Conservation (phyloP, 2,113 vertebrate species). For the Callithrix jacchus region DNA sequence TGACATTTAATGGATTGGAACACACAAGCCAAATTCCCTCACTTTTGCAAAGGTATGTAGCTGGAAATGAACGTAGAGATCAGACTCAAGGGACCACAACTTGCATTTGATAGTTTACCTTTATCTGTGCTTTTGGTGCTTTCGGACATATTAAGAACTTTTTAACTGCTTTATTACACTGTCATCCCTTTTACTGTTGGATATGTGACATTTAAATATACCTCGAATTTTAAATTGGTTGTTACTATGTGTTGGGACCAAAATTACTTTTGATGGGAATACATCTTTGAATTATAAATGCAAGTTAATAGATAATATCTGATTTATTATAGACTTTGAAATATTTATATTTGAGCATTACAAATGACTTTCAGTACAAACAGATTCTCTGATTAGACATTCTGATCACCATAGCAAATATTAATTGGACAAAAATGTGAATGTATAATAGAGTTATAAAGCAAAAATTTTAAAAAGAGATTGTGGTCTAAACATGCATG, state of each 20-base stretch:
- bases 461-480: not conserved
- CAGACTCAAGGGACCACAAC: not conserved
- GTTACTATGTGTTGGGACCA: not conserved
- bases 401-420: not conserved
- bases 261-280: slow-evolving; percentile 18
- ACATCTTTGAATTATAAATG: slow-evolving; percentile 29
- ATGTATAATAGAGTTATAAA: not conserved
- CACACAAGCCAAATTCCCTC: not conserved
- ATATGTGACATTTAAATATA: not conserved
- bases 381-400: not conserved
- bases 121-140: not conserved
- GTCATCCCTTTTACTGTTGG: not conserved
- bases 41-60: not conserved
- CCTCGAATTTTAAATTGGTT: slow-evolving; percentile 19
- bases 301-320: not conserved
- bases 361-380: not conserved
- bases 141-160: not conserved
- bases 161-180: not conserved
- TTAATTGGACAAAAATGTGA: not conserved
- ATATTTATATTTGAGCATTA: slow-evolving; percentile 37
- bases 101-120: not conserved
- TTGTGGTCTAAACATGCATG: not conserved
- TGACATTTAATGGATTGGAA: not conserved
- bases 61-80: not conserved
- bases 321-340: not conserved